These are phyloP conservation scores for Ditula angustiorana DNA, from an alignment of 2,888 invertebrate genomes.

Conservation along the genomic window DNA sequence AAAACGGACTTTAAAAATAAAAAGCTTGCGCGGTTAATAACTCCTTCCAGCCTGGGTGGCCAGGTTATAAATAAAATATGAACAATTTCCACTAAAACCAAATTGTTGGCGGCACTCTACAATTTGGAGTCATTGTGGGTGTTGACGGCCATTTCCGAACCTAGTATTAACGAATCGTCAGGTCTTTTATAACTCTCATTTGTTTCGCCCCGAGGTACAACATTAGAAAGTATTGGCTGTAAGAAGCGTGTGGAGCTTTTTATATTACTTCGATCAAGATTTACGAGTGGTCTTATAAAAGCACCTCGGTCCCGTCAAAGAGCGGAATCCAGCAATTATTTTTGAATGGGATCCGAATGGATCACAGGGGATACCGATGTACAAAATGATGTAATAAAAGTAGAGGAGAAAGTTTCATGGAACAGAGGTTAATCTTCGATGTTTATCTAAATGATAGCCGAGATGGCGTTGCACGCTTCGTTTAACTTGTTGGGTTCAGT, in stretches of 20 bases:
- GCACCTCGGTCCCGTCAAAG: constrained; percentile 51
- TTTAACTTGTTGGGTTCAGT: constrained; percentile 30
- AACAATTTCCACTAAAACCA: constrained; percentile 31
- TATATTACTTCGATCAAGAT: constrained; percentile 72
- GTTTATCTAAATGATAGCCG: constrained; percentile 49
- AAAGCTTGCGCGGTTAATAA: constrained; percentile 6
- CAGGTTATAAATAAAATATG: constrained; percentile 26
- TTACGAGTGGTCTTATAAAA: constrained; percentile 66
- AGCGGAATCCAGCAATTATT: constrained; percentile 65
- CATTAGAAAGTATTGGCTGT: constrained; percentile 78
- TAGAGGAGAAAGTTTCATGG: constrained; percentile 64
- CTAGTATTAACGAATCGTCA: constrained; percentile 60
- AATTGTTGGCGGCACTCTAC: constrained; percentile 34
- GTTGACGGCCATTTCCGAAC: constrained; percentile 49
- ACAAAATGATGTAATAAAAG: constrained; percentile 56
- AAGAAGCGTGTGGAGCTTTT: constrained; percentile 55
- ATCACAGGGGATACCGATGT: constrained; percentile 52
- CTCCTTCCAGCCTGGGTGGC: constrained; percentile 23
- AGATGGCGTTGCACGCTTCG: constrained; percentile 42
- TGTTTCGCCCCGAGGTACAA: constrained; percentile 74
- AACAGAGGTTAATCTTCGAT: constrained; percentile 52
- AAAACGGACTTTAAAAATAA: constrained; percentile 3
- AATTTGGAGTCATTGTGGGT: constrained; percentile 46
- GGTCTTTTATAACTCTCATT: constrained; percentile 70
- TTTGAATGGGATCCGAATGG: constrained; percentile 56